Evolutionary conservation across 2,888 invertebrate species (phyloP), one percentile per base, ranked within the genome.

Genomic region (Melitaea athalia): DNA sequence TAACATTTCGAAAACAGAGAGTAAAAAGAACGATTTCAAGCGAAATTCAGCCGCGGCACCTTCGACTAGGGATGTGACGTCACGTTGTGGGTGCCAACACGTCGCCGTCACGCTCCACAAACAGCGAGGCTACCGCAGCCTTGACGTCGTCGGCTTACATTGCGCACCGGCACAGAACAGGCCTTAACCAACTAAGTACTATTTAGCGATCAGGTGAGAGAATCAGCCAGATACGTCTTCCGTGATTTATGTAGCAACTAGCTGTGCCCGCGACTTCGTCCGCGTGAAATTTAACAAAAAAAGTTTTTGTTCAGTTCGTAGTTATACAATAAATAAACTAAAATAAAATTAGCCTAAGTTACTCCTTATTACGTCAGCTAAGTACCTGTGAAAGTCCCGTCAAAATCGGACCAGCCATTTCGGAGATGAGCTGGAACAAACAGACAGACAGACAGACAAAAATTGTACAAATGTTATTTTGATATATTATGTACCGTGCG

Each of bases 61-160:
- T 75, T 61, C 74, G 70, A 73, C 72, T 57, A 76, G 66, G 74
- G 78, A 74, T 69, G 71, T 91, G 91, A 91, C 91, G 92, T 91
- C 89, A 91, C 80, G 80, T 75, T 78, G 82, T 91, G 90, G 92
- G 91, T 92, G 92, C 91, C 88, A 81, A 87, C 91, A 91, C 91
- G 91, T 91, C 88, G 88, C 84, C 88, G 92, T 91, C 89, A 89
- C 89, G 92, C 92, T 92, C 92, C 92, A 92, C 92, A 92, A 92
- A 92, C 91, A 80, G 82, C 91, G 89, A 92, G 92, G 92, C 84
- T 90, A 85, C 80, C 79, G 86, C 87, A 91, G 87, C 92, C 92
- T 92, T 92, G 92, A 83, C 85, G 89, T 79, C 78, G 89, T 79
- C 78, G 89, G 85, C 88, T 91, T 87, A 89, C 90, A 88, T 89